Base-by-base conservation (phyloP, 92 coral and sea anemone genomes). In the Anthopleura xanthogrammica region DNA sequence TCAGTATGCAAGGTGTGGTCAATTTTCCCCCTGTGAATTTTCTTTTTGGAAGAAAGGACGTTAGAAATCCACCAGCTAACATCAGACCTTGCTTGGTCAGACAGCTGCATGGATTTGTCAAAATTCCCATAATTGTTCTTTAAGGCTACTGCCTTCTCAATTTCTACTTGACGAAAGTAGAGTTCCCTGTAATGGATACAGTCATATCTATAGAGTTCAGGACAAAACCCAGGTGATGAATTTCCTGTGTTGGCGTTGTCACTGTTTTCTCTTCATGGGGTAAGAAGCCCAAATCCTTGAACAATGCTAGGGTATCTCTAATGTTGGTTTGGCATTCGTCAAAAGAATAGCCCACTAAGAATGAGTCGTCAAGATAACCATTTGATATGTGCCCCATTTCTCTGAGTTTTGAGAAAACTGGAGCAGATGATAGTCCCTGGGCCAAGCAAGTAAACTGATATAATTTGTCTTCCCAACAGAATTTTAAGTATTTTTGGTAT, bases 181-280 rank as follows among this genome's bases (percentile, higher is more conserved):
- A 79, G 82, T 78, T 72, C 77, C 65, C 90, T 81, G 40, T 83
- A 76, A 41, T 82, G 64, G 87, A 75, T 22, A 87, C 79, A 50
- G 91, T 84, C 93, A 84, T 85, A 16, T 90, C 89, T 60, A 84
- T 65, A 55, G 91, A 90, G 54, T 87, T 90, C 29, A 87, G 75
- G 57, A 77, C 81, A 84, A 90, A 88, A 66, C 90, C 87, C n/a
- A 87, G 79, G 77, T 83, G 91, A 58, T 84, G 62, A 16, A 85
- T 52, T 41, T 79, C 72, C 79, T 88, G 87, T 58, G 89, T 88
- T 60, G 94, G 91, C 52, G 85, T 87, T 42, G 89, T 85, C 81
- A 87, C 82, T 75, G 94, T 88, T 81, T 88, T 90, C 60, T 65
- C 88, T 76, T 79, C 82, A 52, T 72, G 83, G 5, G 88, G 88